Conservation (phyloP, 2,797 vertebrate genomes). For the Centropyge bicolor region DNA sequence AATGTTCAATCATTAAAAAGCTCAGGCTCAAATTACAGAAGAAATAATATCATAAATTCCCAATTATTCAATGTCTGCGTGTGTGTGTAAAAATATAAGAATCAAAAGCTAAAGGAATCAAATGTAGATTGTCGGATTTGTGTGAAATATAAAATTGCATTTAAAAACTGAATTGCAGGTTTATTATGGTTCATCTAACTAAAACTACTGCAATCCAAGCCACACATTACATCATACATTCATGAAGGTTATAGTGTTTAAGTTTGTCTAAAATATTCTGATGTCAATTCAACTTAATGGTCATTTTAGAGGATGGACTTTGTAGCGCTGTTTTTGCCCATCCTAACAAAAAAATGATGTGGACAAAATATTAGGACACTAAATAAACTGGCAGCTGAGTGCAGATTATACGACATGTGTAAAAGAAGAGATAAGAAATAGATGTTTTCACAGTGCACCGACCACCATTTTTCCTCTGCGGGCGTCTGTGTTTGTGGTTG, state of each 20-base stretch:
- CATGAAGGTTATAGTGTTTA: neutral
- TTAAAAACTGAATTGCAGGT: neutral
- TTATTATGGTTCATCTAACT: neutral
- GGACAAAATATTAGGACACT: neutral
- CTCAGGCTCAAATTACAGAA: neutral
- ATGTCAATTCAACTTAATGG: neutral
- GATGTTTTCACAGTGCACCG: conserved; percentile 10
- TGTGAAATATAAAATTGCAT: neutral
- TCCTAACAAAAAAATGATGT: neutral
- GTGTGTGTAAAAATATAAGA: no score
- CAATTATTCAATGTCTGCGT: no score
- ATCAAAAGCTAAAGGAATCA: neutral
- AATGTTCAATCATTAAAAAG: neutral
- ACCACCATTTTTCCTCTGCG: conserved; percentile 34
- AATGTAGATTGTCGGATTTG: neutral
- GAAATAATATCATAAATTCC: neutral
- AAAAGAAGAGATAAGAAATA: neutral
- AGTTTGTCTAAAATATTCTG: neutral
- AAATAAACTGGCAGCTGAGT: neutral
- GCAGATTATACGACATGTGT: neutral
- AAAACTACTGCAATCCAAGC: neutral
- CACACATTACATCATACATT: neutral
- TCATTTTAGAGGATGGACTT: neutral
- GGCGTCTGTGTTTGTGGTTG: conserved; percentile 58
- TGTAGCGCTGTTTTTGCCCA: neutral